Base-by-base conservation (phyloP, 2,113 vertebrate genomes). In the Trogon melanurus region DNA sequence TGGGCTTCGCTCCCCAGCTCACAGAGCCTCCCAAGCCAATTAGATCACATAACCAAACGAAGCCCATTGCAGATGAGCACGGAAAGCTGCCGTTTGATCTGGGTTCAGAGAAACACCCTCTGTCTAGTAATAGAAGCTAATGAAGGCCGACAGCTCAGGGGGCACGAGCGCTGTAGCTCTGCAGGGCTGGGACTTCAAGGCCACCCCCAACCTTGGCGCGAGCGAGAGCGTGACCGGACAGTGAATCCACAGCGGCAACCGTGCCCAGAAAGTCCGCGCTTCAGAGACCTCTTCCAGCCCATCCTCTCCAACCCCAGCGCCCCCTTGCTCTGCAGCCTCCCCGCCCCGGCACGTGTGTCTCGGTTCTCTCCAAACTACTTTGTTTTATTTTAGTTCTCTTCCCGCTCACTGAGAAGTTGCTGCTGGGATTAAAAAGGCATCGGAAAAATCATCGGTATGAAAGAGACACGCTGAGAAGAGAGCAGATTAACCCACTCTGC, bases 351-450 rank as follows among this genome's bases (percentile, higher is more conserved):
- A 48, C 34, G 26, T 3, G 8, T 2, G 0, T 22, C 67, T 82
- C 16, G 4, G 16, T 41, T 92, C 62, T 80, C 26, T 27, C 69
- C n/a, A 6, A 3, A 6, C 9, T 5, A 26, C 71, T 70, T 62
- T 45, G 41, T 20, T 88, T 38, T 72, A 53, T 61, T 95, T 84
- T 14, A 53, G 53, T 81, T 96, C 92, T 41, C 44, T 34, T 81
- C 62, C 57, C 9, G 3, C 82, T 91, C 6, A 1, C 90, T n/a
- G 81, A 16, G 61, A 95, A 89, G 62, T 41, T 71, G 61, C 82
- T 87, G 27, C 79, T 94, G 61, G 84, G 93, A 96, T 96, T 96
- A 95, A 93, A 95, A 95, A 96, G 48, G 75, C 65, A n/a, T 45
- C 12, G 1, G 89, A 67, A 53, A 70, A 95, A 88, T 89, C 84